These are phyloP conservation scores for Dipodomys stephensi DNA, from an alignment of 2,113 vertebrate genomes.

Conservation along the genomic window DNA sequence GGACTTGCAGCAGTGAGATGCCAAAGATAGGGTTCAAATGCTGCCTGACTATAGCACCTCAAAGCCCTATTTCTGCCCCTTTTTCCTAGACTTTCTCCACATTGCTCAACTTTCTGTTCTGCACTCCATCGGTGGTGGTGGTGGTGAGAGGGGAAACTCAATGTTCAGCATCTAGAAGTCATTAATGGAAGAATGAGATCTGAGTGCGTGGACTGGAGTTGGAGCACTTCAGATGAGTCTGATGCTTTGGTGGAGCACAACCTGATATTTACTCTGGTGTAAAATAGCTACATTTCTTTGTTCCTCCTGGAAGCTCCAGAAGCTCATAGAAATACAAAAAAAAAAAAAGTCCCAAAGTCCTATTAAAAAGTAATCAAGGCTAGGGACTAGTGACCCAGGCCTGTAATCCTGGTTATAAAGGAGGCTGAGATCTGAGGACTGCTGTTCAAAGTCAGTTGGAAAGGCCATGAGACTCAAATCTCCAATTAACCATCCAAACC, in stretches of 20 bases:
- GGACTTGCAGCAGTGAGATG: too few species aligned
- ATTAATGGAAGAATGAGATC: not conserved
- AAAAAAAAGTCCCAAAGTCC: not conserved
- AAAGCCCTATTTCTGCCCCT: too few species aligned
- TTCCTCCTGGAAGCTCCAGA: not conserved
- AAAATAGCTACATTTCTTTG: not conserved
- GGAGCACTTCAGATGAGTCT: not conserved
- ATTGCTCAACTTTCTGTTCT: too few species aligned
- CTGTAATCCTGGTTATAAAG: too few species aligned
- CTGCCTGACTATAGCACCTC: not conserved
- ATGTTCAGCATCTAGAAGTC: too few species aligned
- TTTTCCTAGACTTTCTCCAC: not conserved
- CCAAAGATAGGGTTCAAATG: not conserved
- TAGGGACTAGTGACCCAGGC: too few species aligned
- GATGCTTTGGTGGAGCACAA: not conserved
- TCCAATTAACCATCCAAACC: too few species aligned
- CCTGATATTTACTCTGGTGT: not conserved
- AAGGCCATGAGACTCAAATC: too few species aligned
- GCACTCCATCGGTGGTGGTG: accelerated
- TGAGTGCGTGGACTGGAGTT: not conserved
- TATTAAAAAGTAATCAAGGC: not conserved
- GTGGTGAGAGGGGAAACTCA: not conserved
- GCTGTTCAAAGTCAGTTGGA: too few species aligned
- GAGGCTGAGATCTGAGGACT: too few species aligned
- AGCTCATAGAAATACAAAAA: not conserved